Base-by-base conservation (phyloP, 1,140 invertebrate genomes). In the Anagrus nilaparvatae region DNA sequence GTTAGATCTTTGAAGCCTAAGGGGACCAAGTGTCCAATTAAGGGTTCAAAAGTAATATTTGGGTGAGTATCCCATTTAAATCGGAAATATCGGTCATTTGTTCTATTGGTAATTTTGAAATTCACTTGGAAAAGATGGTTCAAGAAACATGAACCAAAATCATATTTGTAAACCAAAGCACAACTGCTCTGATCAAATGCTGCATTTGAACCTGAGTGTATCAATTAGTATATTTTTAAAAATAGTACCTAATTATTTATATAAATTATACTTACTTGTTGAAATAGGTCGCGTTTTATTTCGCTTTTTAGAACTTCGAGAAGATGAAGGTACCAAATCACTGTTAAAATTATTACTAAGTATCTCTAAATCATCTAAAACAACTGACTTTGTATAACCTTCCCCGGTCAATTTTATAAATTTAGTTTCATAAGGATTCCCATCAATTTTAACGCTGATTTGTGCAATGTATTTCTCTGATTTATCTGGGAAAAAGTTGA, bases 381-480 rank as follows among this genome's bases (percentile, higher is more conserved):
- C 40, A 6, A 65, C 24, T 10, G 40, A 16, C 33, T 58, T 60
- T 24, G 31, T 6, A 20, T 56, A 64, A 7, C 44, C 47, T 41
- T 60, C 51, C 4, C 49, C 59, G 3, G 50, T 34, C 4, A 63
- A 20, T 19, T 48, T 24, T 0, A 61, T 39, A 14, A 29, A 44
- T 14, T 53, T 13, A 39, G 51, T 52, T 24, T 63, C 59, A 16
- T 59, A 58, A 3, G 59, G 60, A 54, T 65, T 65, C n/a, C 55
- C 50, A 4, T 47, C 18, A 1, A 58, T 40, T 14, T 37, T 23
- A 28, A 61, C 12, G 9, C 39, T 38, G 10, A 63, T 40, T 17
- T 47, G 40, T 10, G 42, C 46, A 6, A 21, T 7, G 18, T 46
- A 47, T 5, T 46, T 54, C 14, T 46, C 45, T 1, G 41, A 12